Evolutionary conservation across 1,140 invertebrate species (phyloP).

Genomic region (Ctenoplectra terminalis): DNA sequence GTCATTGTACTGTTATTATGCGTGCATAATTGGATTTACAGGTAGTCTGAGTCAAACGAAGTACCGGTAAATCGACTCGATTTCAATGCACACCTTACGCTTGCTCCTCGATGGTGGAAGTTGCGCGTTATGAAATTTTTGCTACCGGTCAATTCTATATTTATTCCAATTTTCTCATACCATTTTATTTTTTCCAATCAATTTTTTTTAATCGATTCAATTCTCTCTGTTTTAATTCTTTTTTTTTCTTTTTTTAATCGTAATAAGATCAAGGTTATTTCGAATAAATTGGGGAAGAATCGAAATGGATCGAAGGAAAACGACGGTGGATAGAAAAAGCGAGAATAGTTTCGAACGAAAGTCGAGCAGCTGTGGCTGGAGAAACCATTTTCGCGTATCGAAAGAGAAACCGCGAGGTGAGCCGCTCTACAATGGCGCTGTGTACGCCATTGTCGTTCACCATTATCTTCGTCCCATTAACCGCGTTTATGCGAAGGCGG

Average conservation of each 20-base stretch:
- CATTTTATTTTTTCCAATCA: background rate
- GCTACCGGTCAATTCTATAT: too few species aligned
- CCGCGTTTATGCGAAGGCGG: slow-evolving; percentile 50
- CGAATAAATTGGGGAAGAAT: background rate
- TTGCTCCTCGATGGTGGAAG: background rate
- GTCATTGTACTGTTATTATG: slow-evolving; percentile 27
- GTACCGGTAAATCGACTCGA: background rate
- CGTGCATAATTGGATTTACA: slow-evolving; percentile 38
- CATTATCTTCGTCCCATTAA: slow-evolving; percentile 58
- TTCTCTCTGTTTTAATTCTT: too few species aligned
- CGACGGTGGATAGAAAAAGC: background rate
- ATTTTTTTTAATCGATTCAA: too few species aligned
- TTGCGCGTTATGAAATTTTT: background rate
- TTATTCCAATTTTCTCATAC: too few species aligned
- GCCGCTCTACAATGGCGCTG: slow-evolving; percentile 35
- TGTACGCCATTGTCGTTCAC: slow-evolving; percentile 53
- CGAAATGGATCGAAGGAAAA: background rate
- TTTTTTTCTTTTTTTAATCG: background rate
- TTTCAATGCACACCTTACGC: background rate
- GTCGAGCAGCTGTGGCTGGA: background rate
- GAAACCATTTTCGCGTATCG: slow-evolving; percentile 21
- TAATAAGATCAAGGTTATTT: background rate
- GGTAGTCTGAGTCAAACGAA: background rate
- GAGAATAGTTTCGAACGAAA: background rate
- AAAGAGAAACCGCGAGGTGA: slow-evolving; percentile 55